phyloP scores from a whole-genome alignment of 2,113 vertebrate genomes.

The Stegostoma tigrinum region DNA sequence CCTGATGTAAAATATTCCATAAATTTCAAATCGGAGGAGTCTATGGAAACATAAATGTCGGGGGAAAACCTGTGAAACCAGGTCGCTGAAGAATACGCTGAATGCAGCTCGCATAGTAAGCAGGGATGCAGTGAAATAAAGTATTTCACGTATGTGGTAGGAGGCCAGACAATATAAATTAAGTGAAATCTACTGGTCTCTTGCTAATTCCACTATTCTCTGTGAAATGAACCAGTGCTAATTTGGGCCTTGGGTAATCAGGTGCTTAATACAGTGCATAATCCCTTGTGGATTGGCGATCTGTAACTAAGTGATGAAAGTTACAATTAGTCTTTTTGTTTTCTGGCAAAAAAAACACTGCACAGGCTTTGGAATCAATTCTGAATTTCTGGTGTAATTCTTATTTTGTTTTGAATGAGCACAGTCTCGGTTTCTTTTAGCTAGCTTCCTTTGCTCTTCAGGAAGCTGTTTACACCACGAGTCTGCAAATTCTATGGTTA shows the following conservation, averaged over 20 bases:
- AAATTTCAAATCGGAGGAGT: background rate
- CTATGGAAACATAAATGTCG: background rate
- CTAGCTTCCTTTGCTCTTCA: background rate
- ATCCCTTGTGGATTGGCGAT: background rate
- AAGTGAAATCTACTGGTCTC: background rate
- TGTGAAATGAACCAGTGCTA: background rate
- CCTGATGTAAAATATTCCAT: background rate
- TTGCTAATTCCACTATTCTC: background rate
- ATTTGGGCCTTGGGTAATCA: conserved; percentile 1
- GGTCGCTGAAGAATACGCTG: background rate
- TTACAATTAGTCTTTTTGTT: conserved; percentile 4
- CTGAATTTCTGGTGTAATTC: background rate
- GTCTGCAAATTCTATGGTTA: background rate
- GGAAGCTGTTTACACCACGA: background rate
- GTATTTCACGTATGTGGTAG: background rate
- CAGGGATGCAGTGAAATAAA: background rate
- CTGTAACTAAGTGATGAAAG: background rate
- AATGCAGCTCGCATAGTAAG: background rate
- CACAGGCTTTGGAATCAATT: background rate
- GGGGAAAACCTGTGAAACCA: background rate
- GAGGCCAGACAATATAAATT: background rate
- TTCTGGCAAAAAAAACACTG: background rate
- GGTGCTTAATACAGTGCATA: background rate
- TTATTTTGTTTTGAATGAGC: background rate
- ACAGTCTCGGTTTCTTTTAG: background rate